Base-by-base conservation (phyloP, 2,888 invertebrate species). In the Vandiemenella viatica region DNA sequence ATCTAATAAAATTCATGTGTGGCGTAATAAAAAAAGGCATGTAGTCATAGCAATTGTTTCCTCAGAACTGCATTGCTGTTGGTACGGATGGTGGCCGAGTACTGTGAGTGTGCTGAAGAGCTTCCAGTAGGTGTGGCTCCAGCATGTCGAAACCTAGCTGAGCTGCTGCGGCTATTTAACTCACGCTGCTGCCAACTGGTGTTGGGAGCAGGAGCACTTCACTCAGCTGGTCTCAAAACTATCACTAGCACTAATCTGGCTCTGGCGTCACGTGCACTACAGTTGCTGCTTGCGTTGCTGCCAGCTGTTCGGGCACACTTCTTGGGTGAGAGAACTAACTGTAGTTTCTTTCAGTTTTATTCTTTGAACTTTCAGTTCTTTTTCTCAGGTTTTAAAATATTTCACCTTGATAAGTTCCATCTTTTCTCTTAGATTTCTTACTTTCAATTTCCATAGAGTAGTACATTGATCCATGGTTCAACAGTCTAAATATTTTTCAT, bases 161-260 rank as follows among this genome's bases (percentile, higher is more conserved):
- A 95, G 65, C 69, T 96, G 46, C 70, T 93, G 55, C 78, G 89
- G 61, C 80, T 86, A 58, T 90, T 87, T 60, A 90, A 90, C 68
- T 88, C 88, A 5, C 75, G 85, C 50, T 84, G 85, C 59, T 95
- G 91, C 67, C 95, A 96, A 65, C 73, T 98, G 58, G 89, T 98
- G 48, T 73, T 98, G 48, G 97, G 96, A 40, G 97, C 96, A 37
- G 96, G 96, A 40, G 97, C 98, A 5, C 77, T 97, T 62, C 86
- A 90, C 61, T 83, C 91, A 55, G 93, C 93, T 32, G 96, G 96
- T 5, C 69, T 91, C 47, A 90, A 90, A 68, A 92, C 90, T 20
- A 95, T 95, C 55, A 92, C 95, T 4, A 93, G 90, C 59, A 87
- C 88, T 26, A 95, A 96, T 69, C 72, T 98, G 59, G 93, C 88